These are phyloP conservation scores for Zosterops lateralis DNA, from an alignment of 2,113 vertebrate species.

Conservation along the genomic window DNA sequence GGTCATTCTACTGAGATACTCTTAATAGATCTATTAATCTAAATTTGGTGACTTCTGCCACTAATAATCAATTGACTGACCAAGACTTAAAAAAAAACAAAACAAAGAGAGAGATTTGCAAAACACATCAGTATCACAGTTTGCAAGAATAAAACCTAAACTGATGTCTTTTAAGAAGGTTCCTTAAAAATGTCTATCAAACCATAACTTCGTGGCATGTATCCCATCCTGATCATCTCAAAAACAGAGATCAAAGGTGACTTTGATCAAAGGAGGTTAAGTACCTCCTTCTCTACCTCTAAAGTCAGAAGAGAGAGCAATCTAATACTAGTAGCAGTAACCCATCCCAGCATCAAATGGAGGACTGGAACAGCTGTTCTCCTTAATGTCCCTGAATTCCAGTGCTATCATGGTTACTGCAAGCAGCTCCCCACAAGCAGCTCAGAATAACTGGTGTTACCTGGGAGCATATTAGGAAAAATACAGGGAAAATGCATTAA, in stretches of 20 bases:
- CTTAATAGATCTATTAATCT: not conserved
- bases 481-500: not conserved
- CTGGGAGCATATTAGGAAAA: not conserved
- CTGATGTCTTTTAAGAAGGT: not conserved
- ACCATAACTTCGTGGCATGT: not conserved
- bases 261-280: not conserved
- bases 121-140: not conserved
- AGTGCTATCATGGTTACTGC: not conserved
- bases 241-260: not conserved
- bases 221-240: not conserved
- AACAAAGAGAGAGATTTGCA: not conserved
- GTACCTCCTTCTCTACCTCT: not conserved
- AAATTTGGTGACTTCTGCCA: not conserved
- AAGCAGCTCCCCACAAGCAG: not conserved
- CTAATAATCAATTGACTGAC: not conserved
- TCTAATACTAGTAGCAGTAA: not conserved
- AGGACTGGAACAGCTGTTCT: not conserved
- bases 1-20: not conserved
- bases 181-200: not conserved
- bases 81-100: not conserved
- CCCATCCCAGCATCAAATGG: not conserved
- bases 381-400: not conserved
- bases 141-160: not conserved
- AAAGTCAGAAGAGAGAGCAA: not conserved
- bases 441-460: not conserved